A percentile compares a stretch with the other conserved stretches of the same genome.
Conservation (phyloP, 2,797 vertebrate species). For the Chrysolophus pictus region DNA sequence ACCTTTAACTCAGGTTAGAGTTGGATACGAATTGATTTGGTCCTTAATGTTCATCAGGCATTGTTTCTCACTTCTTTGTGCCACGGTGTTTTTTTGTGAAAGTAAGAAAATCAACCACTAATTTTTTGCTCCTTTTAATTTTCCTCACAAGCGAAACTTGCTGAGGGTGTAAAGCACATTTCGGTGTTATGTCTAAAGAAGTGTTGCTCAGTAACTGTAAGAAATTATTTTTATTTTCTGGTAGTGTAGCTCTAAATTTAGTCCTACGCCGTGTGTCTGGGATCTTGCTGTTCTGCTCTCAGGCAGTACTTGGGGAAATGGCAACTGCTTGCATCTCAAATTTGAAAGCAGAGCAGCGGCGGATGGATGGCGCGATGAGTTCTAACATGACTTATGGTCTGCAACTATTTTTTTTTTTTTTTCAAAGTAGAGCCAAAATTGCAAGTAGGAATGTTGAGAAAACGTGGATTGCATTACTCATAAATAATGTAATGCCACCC, state of each 20-base stretch:
- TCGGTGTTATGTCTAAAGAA: not conserved
- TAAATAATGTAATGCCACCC: conserved; percentile 50
- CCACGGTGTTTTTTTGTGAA: not conserved
- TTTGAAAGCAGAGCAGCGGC: too few relatives aligned
- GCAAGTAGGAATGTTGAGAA: conserved; percentile 10
- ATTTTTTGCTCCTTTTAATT: not conserved
- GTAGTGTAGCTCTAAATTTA: not conserved
- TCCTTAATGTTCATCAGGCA: not conserved
- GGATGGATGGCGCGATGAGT: not conserved
- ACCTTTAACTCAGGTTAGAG: not conserved
- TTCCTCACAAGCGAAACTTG: not conserved
- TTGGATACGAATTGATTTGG: not conserved
- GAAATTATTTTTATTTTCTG: not conserved
- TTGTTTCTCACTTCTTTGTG: not conserved
- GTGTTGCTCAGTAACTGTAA: not conserved
- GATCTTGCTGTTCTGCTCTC: not conserved
- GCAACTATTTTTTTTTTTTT: not conserved
- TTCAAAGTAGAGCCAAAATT: not conserved
- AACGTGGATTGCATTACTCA: conserved; percentile 44
- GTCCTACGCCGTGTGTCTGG: rapidly evolving
- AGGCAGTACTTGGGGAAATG: not conserved
- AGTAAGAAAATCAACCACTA: rapidly evolving
- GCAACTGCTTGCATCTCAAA: not conserved
- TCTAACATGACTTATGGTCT: not conserved
- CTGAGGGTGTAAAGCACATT: too few relatives aligned